Base-by-base conservation (phyloP, 2,113 vertebrate genomes). In the Mohoua ochrocephala region DNA sequence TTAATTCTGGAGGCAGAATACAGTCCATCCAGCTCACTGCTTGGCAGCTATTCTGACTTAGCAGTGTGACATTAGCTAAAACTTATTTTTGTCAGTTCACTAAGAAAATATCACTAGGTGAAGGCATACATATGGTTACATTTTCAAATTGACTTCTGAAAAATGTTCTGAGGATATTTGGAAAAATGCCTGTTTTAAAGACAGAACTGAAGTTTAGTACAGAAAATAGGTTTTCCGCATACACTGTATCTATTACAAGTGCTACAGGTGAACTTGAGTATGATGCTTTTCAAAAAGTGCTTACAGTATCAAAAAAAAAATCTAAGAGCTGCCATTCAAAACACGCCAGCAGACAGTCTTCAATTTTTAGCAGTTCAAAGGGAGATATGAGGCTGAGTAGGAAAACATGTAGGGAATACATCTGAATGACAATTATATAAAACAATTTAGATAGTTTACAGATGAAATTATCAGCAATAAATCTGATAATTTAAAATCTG, bases 121-220 rank as follows among this genome's bases (percentile, higher is more conserved):
- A 93, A 93, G n/a, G 68, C 60, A 93, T 71, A n/a, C 88, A 94
- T 94, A 96, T 92, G 91, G 90, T 92, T 89, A 64, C 47, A 92
- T 94, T 84, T 92, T 68, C 56, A 91, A 84, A 68, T 6, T 64
- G 76, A 94, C 85, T 95, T 91, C 79, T 91, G 52, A 89, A 93
- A 91, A 93, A 78, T 28, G 7, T 81, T 95, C 71, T 56, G 19
- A 86, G 35, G 52, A 33, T 96, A 81, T 91, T 61, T 96, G 85
- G 88, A 93, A 92, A 93, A 92, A 59, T 1, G 61, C 92, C 95
- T 89, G 23, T 17, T 93, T 94, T 86, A 91, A 88, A 84, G 79
- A 81, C 37, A 84, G 57, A 64, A 63, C 33, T 50, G n/a, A 89
- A 95, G 35, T 30, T 89, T 37, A 80, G 53, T 49, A 54, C 13